These are phyloP conservation scores for Epinephelus malabaricus DNA, from an alignment of 2,797 vertebrate species.

Conservation along the genomic window DNA sequence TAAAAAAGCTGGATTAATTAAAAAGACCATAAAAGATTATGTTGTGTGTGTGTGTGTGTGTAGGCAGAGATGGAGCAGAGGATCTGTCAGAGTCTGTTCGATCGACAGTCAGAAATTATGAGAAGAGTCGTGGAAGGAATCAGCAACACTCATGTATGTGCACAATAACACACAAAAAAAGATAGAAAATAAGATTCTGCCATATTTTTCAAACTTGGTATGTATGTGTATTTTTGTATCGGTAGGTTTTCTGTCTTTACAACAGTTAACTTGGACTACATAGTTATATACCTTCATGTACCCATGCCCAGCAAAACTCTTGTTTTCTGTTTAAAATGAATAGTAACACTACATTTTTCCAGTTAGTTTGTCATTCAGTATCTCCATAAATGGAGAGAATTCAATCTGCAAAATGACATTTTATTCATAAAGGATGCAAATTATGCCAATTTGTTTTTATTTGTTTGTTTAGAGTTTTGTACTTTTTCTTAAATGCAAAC, in stretches of 20 bases:
- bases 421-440: not conserved
- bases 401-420: not conserved
- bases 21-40: not conserved
- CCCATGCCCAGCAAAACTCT: not conserved
- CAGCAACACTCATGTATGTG: constrained; percentile 92
- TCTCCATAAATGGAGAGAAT: not conserved
- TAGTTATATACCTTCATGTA: too few relatives aligned
- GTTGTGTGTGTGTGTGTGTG: constrained; percentile 61
- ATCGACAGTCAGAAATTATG: constrained; percentile 94
- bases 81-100: constrained; percentile 95
- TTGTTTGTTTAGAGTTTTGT: not conserved
- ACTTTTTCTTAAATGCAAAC: not conserved
- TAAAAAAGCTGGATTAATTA: constrained; percentile 8
- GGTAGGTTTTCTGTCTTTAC: not conserved
- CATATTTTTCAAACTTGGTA: not conserved
- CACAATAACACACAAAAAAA: constrained; percentile 10
- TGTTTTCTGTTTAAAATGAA: not conserved
- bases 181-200: not conserved
- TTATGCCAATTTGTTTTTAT: not conserved
- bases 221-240: not conserved
- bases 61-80: constrained; percentile 96
- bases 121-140: constrained; percentile 92
- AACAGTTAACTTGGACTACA: too few relatives aligned
- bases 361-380: not conserved
- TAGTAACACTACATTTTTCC: not conserved